Conservation (phyloP, 2,888 invertebrate species). For the Ochropleura leucogaster region DNA sequence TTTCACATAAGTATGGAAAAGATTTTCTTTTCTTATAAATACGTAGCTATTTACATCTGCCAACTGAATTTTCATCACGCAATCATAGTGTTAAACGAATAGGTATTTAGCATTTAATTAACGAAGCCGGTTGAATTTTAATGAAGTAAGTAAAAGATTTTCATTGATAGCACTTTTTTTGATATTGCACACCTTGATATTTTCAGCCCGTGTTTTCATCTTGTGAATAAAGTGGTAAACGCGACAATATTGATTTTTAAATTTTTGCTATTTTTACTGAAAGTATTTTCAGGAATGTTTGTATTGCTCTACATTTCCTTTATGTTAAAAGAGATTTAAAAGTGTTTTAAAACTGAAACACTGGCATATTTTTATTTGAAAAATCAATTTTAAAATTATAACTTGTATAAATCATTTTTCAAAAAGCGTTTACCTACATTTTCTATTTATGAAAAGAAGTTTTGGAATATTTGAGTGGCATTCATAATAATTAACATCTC, state of each 20-base stretch:
- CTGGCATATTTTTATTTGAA: no score
- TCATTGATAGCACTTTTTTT: constrained; percentile 30
- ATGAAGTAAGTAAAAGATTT: constrained; percentile 52
- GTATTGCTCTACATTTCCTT: background rate
- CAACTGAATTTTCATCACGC: constrained; percentile 48
- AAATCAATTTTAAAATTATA: background rate
- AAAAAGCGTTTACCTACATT: constrained; percentile 29
- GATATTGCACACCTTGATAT: constrained; percentile 19
- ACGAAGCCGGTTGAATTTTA: constrained; percentile 54
- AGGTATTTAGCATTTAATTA: constrained; percentile 7
- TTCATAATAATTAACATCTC: constrained; percentile 2
- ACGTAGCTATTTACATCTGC: background rate
- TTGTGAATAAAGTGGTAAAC: constrained; percentile 37
- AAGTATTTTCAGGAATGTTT: background rate
- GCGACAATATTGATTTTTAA: background rate
- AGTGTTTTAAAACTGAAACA: background rate
- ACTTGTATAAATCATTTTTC: background rate
- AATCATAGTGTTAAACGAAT: constrained; percentile 57
- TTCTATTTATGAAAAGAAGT: constrained; percentile 31
- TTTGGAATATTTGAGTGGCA: constrained; percentile 31
- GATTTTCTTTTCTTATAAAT: background rate
- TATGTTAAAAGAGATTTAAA: background rate
- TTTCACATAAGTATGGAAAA: background rate
- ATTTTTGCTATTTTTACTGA: background rate
- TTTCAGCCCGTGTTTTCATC: constrained; percentile 42